These are phyloP conservation scores for Caenorhabditis sp. DNA, from an alignment of 2,888 invertebrate species.

Conservation along the genomic window DNA sequence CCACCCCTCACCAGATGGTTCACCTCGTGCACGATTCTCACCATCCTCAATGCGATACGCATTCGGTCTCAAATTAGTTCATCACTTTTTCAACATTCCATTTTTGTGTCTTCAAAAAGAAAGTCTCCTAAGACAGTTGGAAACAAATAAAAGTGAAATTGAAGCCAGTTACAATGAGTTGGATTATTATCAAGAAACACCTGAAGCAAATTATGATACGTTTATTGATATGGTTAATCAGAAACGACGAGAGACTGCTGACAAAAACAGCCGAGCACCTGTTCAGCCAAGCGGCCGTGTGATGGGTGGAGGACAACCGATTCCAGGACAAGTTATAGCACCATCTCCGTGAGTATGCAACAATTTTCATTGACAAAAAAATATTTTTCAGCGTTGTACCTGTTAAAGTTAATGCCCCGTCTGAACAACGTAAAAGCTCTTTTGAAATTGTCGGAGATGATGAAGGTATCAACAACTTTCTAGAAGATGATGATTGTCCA, in stretches of 20 bases:
- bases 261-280: constrained; percentile 23
- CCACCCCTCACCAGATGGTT: constrained; percentile 50
- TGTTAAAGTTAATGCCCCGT: constrained; percentile 2
- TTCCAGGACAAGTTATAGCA: constrained; percentile 44
- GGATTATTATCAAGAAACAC: constrained; percentile 73
- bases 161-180: constrained; percentile 72
- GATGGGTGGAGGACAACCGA: constrained; percentile 56
- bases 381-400: constrained; percentile 15
- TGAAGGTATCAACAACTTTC: constrained; percentile 40
- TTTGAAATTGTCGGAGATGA: constrained; percentile 45
- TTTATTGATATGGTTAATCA: constrained; percentile 52
- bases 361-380: too few species aligned
- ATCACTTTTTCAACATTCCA: constrained; percentile 93
- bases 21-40: constrained; percentile 68
- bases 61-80: constrained; percentile 87
- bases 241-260: constrained; percentile 41
- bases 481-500: constrained; percentile 35
- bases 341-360: constrained; percentile 9
- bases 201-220: constrained; percentile 74
- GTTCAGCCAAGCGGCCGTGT: constrained; percentile 37
- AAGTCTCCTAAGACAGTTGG: constrained; percentile 46
- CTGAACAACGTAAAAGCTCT: constrained; percentile 26
- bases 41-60: constrained; percentile 78
- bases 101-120: constrained; percentile 80
- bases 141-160: constrained; percentile 49